Conservation (phyloP, 2,113 vertebrate genomes). For the Eretmochelys imbricata region DNA sequence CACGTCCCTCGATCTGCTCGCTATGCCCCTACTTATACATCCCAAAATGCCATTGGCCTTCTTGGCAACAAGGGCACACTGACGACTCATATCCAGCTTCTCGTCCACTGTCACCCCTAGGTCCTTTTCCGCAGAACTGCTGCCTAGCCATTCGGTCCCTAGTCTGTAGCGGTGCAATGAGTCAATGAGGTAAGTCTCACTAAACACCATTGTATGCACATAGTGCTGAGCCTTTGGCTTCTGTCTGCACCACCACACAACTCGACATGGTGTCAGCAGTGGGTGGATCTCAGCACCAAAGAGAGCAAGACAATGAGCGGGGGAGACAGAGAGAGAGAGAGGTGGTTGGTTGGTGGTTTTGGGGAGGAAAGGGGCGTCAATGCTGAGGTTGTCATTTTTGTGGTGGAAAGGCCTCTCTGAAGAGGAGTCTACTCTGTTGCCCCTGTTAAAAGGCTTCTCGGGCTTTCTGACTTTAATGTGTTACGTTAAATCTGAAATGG, state of each 20-base stretch:
- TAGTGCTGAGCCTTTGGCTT: not conserved
- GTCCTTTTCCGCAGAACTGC: too few species aligned
- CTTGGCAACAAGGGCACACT: too few species aligned
- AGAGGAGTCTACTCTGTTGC: not conserved
- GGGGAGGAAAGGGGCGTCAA: not conserved
- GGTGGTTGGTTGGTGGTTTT: not conserved
- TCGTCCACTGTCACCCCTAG: too few species aligned
- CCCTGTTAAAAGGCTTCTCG: not conserved
- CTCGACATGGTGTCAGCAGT: not conserved
- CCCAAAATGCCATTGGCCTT: too few species aligned
- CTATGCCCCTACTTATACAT: too few species aligned
- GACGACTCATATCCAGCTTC: too few species aligned
- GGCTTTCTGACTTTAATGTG: not conserved
- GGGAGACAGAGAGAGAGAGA: not conserved
- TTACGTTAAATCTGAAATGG: too few species aligned
- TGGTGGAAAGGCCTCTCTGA: not conserved
- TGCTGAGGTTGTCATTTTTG: not conserved
- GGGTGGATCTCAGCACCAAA: not conserved
- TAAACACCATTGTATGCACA: not conserved
- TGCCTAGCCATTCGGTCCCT: too few species aligned
- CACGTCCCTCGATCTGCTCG: too few species aligned
- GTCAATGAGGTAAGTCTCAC: not conserved
- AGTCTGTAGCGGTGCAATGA: too few species aligned
- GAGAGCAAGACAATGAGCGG: not conserved
- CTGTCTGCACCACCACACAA: not conserved